Evolutionary conservation across 2,113 vertebrate species (phyloP).

Genomic region (Balaenoptera acutorostrata): DNA sequence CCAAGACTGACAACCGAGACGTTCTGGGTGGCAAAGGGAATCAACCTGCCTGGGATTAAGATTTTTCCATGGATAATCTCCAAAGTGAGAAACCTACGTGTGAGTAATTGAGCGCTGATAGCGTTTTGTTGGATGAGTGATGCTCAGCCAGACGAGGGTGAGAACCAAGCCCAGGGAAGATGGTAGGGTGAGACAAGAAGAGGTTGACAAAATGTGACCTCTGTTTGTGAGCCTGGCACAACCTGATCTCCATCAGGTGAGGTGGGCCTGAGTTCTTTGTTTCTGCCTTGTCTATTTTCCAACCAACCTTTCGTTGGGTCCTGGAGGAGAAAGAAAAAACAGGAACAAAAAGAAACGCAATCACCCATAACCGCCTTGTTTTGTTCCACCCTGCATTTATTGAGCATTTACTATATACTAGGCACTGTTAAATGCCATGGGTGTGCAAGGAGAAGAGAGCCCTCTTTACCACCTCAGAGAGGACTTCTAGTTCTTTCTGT

Average conservation of each 20-base stretch:
- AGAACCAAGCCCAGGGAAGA: background rate
- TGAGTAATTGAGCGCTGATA: background rate
- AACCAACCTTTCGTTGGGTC: background rate
- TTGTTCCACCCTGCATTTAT: background rate
- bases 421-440: accelerated
- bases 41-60: slow-evolving; percentile 49
- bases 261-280: background rate
- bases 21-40: slow-evolving; percentile 48
- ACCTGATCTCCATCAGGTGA: background rate
- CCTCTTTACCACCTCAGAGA: background rate
- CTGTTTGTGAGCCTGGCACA: background rate
- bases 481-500: background rate
- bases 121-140: background rate
- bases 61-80: slow-evolving; percentile 46
- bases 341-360: too few relatives aligned
- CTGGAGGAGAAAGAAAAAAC: background rate
- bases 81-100: background rate
- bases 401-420: background rate
- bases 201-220: background rate
- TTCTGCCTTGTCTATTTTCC: background rate
- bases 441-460: background rate
- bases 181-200: background rate
- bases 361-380: background rate
- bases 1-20: slow-evolving; percentile 43
- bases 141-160: background rate